phyloP scores from a whole-genome alignment of 37 sponge, comb jelly and placozoan genomes.

The Dysidea cf. avara region DNA sequence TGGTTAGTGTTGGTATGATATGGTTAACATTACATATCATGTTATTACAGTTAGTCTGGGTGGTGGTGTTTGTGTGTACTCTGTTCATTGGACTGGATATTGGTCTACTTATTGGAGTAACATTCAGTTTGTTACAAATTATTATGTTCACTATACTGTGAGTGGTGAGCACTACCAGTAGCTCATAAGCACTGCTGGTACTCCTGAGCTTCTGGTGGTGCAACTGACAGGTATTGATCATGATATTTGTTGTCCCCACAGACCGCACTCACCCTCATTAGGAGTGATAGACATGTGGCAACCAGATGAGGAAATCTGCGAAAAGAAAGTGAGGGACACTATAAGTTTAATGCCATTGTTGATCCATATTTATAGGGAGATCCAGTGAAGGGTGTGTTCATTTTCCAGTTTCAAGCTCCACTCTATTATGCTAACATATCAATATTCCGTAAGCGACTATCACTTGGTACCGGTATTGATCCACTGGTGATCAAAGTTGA shows the following conservation, averaged over 20 bases:
- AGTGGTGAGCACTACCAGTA: no score
- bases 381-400: conserved; percentile 37
- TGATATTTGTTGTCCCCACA: no score
- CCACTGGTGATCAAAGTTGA: conserved; percentile 25
- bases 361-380: conserved; percentile 54
- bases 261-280: no score
- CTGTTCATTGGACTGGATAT: conserved; percentile 75
- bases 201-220: no score
- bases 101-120: conserved; percentile 66
- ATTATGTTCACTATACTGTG: conserved; percentile 51
- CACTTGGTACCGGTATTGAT: conserved; percentile 42
- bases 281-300: no score
- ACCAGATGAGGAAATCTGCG: no score
- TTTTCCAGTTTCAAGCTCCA: conserved; percentile 77
- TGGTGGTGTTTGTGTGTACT: conserved; percentile 64
- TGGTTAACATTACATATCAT: no score
- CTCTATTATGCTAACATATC: conserved; percentile 67
- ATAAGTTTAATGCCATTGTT: no score
- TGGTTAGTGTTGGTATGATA: conserved; percentile 6
- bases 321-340: no score
- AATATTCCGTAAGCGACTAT: conserved; percentile 53
- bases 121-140: conserved; percentile 53
- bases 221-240: no score
- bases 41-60: conserved; percentile 59
- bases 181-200: no score